Evolutionary conservation across 2,888 invertebrate species (phyloP).

Genomic region (Phania funesta): DNA sequence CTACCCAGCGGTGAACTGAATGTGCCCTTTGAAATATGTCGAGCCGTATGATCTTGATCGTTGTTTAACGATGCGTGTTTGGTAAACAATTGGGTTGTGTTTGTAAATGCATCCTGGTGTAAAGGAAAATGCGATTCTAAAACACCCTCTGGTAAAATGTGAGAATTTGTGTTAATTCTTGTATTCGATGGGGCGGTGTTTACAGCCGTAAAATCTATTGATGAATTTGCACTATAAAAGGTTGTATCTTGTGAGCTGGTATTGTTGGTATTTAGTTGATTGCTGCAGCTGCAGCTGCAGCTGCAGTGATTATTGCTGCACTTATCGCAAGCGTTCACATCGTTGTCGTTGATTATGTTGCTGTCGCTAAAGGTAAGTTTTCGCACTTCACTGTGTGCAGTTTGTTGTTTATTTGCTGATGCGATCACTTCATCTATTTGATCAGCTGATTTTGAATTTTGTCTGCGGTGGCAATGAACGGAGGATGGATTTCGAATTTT

Average conservation of each 20-base stretch:
- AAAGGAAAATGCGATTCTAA: slow-evolving; percentile 81
- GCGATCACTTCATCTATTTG: slow-evolving; percentile 81
- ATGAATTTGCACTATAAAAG: slow-evolving; percentile 80
- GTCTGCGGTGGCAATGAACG: slow-evolving; percentile 64
- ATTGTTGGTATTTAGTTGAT: slow-evolving; percentile 60
- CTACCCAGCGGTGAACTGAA: slow-evolving; percentile 47
- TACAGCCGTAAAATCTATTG: slow-evolving; percentile 73
- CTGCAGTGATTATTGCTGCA: slow-evolving; percentile 78
- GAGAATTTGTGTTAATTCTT: slow-evolving; percentile 43
- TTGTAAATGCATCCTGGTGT: slow-evolving; percentile 67
- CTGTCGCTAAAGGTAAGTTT: slow-evolving; percentile 80
- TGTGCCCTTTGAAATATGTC: slow-evolving; percentile 29
- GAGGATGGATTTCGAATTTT: slow-evolving; percentile 10
- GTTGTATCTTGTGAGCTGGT: slow-evolving; percentile 78
- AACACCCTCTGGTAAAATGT: slow-evolving; percentile 75
- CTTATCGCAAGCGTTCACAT: slow-evolving; percentile 14
- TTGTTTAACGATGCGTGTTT: slow-evolving; percentile 25
- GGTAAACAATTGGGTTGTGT: slow-evolving; percentile 45
- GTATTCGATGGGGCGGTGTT: slow-evolving; percentile 55
- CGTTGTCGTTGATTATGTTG: slow-evolving; percentile 76
- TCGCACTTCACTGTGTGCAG: slow-evolving; percentile 67
- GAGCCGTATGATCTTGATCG: slow-evolving; percentile 26
- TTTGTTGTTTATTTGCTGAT: slow-evolving; percentile 70
- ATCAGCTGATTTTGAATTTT: slow-evolving; percentile 82
- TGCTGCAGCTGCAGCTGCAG: slow-evolving; percentile 66